Percentiles rank a stretch among this genome's conserved stretches.
phyloP scores from a whole-genome alignment of 2,888 invertebrate genomes.

The Drosophila dives region DNA sequence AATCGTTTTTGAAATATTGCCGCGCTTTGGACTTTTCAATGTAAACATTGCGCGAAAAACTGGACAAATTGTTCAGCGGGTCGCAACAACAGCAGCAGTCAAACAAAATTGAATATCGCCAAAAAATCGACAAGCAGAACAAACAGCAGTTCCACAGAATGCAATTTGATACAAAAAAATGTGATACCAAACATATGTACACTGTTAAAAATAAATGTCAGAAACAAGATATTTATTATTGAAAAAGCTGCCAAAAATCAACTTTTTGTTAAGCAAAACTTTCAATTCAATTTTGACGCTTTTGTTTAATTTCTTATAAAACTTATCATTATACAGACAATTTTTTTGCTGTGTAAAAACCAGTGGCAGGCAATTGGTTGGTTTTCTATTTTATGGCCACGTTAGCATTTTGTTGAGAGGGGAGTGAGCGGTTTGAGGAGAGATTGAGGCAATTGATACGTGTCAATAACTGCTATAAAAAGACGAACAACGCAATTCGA shows the following conservation, averaged over 20 bases:
- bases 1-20: constrained; percentile 68
- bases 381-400: constrained; percentile 54
- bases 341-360: constrained; percentile 1
- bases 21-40: constrained; percentile 61
- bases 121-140: constrained; percentile 58
- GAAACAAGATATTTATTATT: background rate
- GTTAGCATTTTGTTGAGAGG: constrained; percentile 35
- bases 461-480: constrained; percentile 79
- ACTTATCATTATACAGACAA: fast-evolving
- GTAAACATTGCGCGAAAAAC: constrained; percentile 72
- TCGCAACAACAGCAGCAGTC: constrained; percentile 61
- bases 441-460: constrained; percentile 73
- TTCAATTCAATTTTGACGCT: background rate
- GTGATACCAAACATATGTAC: background rate
- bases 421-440: background rate
- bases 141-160: constrained; percentile 18
- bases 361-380: constrained; percentile 39
- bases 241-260: background rate
- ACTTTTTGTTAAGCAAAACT: background rate
- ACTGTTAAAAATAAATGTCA: background rate
- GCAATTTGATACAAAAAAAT: constrained; percentile 17
- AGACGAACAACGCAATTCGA: constrained; percentile 48
- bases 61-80: constrained; percentile 72
- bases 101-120: constrained; percentile 82
- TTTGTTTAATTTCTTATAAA: background rate